Base-by-base conservation (phyloP, 2,797 vertebrate species). In the Schizopygopsis malacanthus region DNA sequence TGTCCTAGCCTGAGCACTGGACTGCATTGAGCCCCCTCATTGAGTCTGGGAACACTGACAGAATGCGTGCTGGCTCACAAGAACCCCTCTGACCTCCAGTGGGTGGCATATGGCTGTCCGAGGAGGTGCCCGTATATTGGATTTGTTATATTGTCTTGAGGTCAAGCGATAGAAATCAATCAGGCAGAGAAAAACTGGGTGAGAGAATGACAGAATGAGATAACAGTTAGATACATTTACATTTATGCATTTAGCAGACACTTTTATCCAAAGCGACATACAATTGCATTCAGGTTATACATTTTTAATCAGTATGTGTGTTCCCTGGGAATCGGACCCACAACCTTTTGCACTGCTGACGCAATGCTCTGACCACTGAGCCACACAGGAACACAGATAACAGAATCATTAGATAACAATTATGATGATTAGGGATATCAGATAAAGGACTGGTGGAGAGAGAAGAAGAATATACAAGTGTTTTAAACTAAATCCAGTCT, bases 111-210 rank as follows among this genome's bases (percentile, higher is more conserved):
- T 83, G 76, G 75, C 67, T 50, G n/a, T 80, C 52, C 10, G 6
- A 82, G 73, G 85, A 59, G 73, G 72, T 87, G 85, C 71, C 72
- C 9, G 39, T 39, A 33, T 79, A 61, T 52, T 79, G 28, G 65
- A 79, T 82, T 87, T 65, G 43, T 63, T 63, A 81, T 63, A 73
- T 79, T 79, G 67, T 50, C 6, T 54, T 52, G 39, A 85, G 73
- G 72, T 82, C 85, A 87, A 67, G 73, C 65, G 15, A 63, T 84
- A 72, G 37, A 81, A 83, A 77, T 84, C 71, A 65, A 54, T 88
- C 61, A 73, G 28, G 33, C 56, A 69, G 33, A 75, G 16, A 63
- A 61, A 2, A 7, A 41, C 16, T 52, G 15, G 33, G 54, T 75
- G 37, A 73, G 59, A 84, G 22, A 39, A 71, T 84, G 65, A 83